phyloP scores from a whole-genome alignment of 2,113 vertebrate genomes.

The Percopsis transmontana region DNA sequence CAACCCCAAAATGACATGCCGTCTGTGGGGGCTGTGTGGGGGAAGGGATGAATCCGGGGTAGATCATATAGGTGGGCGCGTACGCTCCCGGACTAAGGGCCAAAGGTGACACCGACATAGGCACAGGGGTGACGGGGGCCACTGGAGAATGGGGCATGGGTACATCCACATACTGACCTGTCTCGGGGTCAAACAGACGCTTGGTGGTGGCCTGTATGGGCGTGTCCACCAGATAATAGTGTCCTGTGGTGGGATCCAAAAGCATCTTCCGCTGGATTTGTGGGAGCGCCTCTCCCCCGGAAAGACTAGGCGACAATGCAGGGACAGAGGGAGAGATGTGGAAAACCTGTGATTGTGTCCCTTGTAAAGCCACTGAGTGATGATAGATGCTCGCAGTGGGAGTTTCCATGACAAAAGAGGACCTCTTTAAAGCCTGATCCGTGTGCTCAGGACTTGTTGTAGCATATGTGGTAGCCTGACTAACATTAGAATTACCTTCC shows the following conservation, averaged over 20 bases:
- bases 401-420: slow-evolving; percentile 65
- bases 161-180: slow-evolving; percentile 94
- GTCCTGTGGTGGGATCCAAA: slow-evolving; percentile 90
- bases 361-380: slow-evolving; percentile 58
- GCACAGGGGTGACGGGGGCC: slow-evolving; percentile 68
- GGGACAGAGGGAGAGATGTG: slow-evolving; percentile 80
- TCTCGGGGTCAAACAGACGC: slow-evolving; percentile 92
- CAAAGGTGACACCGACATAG: slow-evolving; percentile 69
- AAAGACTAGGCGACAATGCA: slow-evolving; percentile 55
- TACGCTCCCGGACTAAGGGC: slow-evolving; percentile 62
- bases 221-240: slow-evolving; percentile 94
- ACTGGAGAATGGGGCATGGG: slow-evolving; percentile 79
- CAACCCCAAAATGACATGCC: slow-evolving; percentile 60
- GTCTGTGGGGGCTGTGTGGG: slow-evolving; percentile 71
- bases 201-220: slow-evolving; percentile 83
- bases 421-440: slow-evolving; percentile 46
- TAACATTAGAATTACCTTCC: slow-evolving; percentile 17
- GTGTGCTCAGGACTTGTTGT: slow-evolving; percentile 44
- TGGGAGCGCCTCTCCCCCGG: slow-evolving; percentile 45
- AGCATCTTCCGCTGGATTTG: slow-evolving; percentile 92
- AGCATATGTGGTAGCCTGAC: slow-evolving; percentile 34
- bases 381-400: slow-evolving; percentile 76
- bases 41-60: slow-evolving; percentile 84
- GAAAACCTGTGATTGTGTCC: slow-evolving; percentile 70
- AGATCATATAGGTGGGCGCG: slow-evolving; percentile 87